Percentiles rank a stretch among this genome's conserved stretches.
Conservation (phyloP, 2,797 vertebrate genomes). For the Brachyalestes nurse region DNA sequence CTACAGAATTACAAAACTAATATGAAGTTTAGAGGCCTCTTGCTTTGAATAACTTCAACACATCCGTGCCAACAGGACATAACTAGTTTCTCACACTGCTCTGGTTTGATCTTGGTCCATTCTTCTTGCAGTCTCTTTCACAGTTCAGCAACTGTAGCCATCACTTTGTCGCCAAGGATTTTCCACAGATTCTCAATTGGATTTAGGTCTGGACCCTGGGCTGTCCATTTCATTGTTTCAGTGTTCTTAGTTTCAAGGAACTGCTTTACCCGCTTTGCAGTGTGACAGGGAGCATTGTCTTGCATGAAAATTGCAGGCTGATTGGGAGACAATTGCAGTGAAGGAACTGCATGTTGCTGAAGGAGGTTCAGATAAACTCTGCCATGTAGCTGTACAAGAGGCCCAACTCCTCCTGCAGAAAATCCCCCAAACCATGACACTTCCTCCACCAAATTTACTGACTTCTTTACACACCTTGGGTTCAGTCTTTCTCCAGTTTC, state of each 20-base stretch:
- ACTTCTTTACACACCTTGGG: too few species aligned
- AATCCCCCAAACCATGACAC: too few species aligned
- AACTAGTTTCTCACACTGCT: slow-evolving; percentile 28
- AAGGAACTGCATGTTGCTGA: too few species aligned
- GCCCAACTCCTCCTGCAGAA: too few species aligned
- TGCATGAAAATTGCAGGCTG: too few species aligned
- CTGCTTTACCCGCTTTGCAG: background rate
- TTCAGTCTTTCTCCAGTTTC: too few species aligned
- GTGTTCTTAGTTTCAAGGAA: background rate
- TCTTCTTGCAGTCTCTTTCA: slow-evolving; percentile 19
- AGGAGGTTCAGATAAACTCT: too few species aligned
- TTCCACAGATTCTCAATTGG: background rate
- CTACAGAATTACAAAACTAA: too few species aligned
- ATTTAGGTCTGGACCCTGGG: background rate
- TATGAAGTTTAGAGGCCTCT: background rate
- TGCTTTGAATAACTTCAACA: slow-evolving; percentile 33
- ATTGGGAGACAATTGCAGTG: too few species aligned
- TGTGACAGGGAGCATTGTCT: background rate
- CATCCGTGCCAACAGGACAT: slow-evolving; percentile 8
- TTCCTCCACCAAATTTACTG: too few species aligned
- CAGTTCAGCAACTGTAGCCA: background rate
- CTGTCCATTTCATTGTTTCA: slow-evolving; percentile 9
- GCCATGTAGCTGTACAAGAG: too few species aligned
- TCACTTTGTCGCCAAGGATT: slow-evolving; percentile 1
- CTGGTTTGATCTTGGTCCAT: background rate